phyloP scores from a whole-genome alignment of 2,888 invertebrate species.

The Caenorhabditis imperialis region DNA sequence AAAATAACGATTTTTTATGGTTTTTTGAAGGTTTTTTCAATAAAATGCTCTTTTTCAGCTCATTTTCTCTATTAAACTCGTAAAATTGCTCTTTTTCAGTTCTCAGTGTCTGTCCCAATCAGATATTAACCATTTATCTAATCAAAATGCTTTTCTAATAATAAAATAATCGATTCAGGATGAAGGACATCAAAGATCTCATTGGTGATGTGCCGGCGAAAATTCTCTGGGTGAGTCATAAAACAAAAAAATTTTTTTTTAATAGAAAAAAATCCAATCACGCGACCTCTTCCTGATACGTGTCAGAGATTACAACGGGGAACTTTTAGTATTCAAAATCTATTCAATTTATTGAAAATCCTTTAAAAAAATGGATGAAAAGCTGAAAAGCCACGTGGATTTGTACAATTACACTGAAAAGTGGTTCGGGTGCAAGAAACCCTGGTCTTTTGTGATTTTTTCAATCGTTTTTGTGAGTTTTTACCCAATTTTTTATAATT shows the following conservation, averaged over 20 bases:
- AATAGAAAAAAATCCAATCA: too few species aligned
- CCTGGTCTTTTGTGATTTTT: background rate
- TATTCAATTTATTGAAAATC: too few species aligned
- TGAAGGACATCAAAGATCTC: slow-evolving; percentile 27
- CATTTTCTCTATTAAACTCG: background rate
- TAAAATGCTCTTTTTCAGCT: background rate
- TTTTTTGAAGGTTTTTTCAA: background rate
- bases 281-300: too few species aligned
- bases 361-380: too few species aligned
- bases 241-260: background rate
- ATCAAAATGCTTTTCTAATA: too few species aligned
- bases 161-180: too few species aligned
- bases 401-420: slow-evolving; percentile 2
- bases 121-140: too few species aligned
- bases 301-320: too few species aligned
- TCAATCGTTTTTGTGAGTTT: slow-evolving; percentile 6
- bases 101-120: too few species aligned
- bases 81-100: background rate
- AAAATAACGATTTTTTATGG: background rate
- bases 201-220: slow-evolving; percentile 27
- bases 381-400: background rate
- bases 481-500: background rate
- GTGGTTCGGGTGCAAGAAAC: slow-evolving; percentile 2
- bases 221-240: slow-evolving; percentile 31
- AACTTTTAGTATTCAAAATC: too few species aligned